These are phyloP conservation scores for Phycodurus eques DNA, from an alignment of 2,113 vertebrate species.

Conservation along the genomic window DNA sequence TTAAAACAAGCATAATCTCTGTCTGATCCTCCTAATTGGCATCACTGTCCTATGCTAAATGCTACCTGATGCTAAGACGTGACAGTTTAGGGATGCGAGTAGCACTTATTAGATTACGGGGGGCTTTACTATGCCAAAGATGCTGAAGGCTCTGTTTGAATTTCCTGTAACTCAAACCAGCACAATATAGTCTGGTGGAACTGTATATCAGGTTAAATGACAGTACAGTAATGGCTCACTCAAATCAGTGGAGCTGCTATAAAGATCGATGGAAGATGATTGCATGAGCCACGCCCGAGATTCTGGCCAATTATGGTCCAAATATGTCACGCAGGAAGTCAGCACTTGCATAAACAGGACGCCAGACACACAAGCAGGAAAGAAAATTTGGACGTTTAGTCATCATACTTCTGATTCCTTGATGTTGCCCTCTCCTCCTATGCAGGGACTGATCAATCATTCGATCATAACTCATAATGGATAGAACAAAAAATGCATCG, in stretches of 20 bases:
- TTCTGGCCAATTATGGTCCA: too few species aligned
- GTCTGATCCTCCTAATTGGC: conserved; percentile 34
- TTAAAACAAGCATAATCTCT: conserved; percentile 14
- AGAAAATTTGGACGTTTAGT: too few species aligned
- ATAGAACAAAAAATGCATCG: too few species aligned
- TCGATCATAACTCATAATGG: too few species aligned
- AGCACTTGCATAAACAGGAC: too few species aligned
- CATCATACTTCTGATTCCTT: too few species aligned
- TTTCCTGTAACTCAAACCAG: conserved; percentile 1
- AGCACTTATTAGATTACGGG: conserved; percentile 22
- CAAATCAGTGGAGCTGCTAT: background rate
- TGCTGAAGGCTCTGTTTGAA: background rate
- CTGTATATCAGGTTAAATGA: background rate
- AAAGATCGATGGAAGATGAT: too few species aligned
- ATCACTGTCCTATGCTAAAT: conserved; percentile 23
- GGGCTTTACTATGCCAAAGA: conserved; percentile 7
- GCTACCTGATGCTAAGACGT: conserved; percentile 16
- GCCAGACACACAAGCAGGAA: too few species aligned
- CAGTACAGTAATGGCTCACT: background rate
- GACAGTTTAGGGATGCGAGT: conserved; percentile 20
- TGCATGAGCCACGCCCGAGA: too few species aligned
- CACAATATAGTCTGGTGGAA: background rate
- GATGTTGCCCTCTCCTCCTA: too few species aligned
- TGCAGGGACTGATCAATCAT: too few species aligned
- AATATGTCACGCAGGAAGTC: too few species aligned